Evolutionary conservation across 1,140 invertebrate species (phyloP), one percentile per base, ranked within the genome.

Genomic region (Coenobita brevimanus): DNA sequence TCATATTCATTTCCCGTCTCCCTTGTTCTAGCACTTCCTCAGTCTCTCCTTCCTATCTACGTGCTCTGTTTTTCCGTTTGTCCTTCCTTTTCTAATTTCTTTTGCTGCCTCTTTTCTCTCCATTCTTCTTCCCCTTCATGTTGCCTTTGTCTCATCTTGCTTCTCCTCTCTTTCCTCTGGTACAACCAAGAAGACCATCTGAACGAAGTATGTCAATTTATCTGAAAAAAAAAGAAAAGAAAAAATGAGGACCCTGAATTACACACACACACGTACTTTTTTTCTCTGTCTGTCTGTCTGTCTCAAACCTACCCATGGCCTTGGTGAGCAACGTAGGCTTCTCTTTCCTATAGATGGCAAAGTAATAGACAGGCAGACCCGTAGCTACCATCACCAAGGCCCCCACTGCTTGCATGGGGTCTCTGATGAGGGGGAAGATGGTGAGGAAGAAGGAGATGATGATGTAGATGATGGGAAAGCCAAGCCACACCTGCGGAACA

Each of bases 351-450:
- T 73, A 21, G 27, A 73, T 50, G 21, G 69, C 6, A 21, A 83
- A 36, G 67, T 83, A 83, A 17, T 99, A 99, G 2, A 99, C 96
- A 1, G 98, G 98, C 84, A 99, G 95, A 8, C 97, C 98, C 1
- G 97, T 96, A 0, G 96, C 91, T 50, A 98, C 96, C 62, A 99
- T 97, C 13, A 93, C 93, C 10, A 97, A 92, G 17, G 97, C 98
- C 64, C 98, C 95, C 0, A 96, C 95, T 17, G 97, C 96, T 93
- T 97, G 97, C 80, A 91, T 94, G 0, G 97, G 96, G 80, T 95
- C 94, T 13, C 94, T 94, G 62, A 96, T 95, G 88, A 96, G 95
- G 0, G 98, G 97, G 43, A 97, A 94, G 24, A 96, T 93, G 27
- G 98, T 96, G 57, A 99, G 93, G 89, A 97, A 97, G 46, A 95